Conservation (phyloP, 1,140 invertebrate genomes). For the Nasonia vitripennis region DNA sequence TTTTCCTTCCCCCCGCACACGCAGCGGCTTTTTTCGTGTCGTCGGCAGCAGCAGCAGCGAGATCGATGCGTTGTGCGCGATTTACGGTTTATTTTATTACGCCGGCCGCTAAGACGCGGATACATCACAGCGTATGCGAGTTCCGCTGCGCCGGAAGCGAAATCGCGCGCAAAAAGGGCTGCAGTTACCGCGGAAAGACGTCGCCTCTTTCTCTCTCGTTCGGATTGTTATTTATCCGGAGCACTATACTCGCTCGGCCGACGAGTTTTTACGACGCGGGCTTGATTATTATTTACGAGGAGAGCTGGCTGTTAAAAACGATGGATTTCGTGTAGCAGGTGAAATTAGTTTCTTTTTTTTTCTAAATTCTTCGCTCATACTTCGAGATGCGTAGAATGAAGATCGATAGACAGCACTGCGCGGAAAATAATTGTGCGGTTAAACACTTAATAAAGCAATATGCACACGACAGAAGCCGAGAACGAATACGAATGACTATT, state of each 20-base stretch:
- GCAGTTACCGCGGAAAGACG: background rate
- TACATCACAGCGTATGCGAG: constrained; percentile 17
- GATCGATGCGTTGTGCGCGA: constrained; percentile 35
- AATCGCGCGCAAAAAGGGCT: background rate
- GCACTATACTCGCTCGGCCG: background rate
- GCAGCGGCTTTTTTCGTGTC: constrained; percentile 10
- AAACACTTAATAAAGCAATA: constrained; percentile 1
- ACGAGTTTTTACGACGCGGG: background rate
- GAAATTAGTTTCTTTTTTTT: background rate
- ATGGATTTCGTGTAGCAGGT: background rate
- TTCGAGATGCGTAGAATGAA: too few species aligned
- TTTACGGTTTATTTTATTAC: constrained; percentile 51
- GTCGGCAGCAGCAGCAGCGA: background rate
- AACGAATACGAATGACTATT: background rate
- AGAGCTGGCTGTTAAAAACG: background rate
- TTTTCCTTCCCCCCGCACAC: background rate
- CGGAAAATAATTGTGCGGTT: background rate
- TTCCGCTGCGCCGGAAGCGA: constrained; percentile 4
- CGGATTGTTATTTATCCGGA: constrained; percentile 30
- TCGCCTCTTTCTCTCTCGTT: background rate
- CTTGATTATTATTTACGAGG: constrained; percentile 7
- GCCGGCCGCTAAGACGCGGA: constrained; percentile 29
- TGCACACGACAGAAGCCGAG: too few species aligned
- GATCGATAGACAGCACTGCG: too few species aligned
- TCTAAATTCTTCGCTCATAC: too few species aligned